phyloP scores from a whole-genome alignment of 2,888 invertebrate genomes.

The Cristatella mucedo region DNA sequence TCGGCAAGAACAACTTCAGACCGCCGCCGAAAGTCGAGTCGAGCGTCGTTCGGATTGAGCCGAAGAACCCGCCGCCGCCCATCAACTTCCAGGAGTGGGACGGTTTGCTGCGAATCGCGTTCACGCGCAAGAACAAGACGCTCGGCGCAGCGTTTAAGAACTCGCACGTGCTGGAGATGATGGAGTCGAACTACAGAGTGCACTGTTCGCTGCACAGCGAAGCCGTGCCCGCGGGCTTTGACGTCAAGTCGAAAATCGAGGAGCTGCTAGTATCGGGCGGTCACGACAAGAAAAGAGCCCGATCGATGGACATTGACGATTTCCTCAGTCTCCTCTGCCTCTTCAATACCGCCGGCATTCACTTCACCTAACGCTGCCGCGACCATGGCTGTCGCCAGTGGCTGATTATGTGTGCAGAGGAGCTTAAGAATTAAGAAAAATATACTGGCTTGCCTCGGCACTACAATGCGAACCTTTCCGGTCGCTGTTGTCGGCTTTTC shows the following conservation, averaged over 20 bases:
- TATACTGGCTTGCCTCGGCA: no score
- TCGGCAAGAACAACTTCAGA: constrained; percentile 91
- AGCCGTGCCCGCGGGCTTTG: constrained; percentile 56
- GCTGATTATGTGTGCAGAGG: no score
- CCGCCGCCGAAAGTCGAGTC: constrained; percentile 99
- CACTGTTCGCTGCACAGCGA: constrained; percentile 73
- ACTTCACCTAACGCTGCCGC: constrained; percentile 73
- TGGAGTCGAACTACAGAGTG: constrained; percentile 77
- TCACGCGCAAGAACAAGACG: constrained; percentile 91
- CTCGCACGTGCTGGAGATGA: constrained; percentile 56
- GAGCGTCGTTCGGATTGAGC: constrained; percentile 89
- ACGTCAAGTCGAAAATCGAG: constrained; percentile 63
- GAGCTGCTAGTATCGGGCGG: constrained; percentile 52
- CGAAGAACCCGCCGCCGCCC: constrained; percentile 85
- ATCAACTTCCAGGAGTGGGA: constrained; percentile 94
- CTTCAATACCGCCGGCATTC: constrained; percentile 80
- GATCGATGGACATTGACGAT: constrained; percentile 90
- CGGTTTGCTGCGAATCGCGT: constrained; percentile 81
- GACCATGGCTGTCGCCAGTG: no score
- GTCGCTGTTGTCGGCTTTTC: no score
- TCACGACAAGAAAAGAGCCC: constrained; percentile 62
- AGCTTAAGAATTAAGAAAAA: no score
- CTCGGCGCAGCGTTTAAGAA: constrained; percentile 63
- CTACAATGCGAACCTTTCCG: no score
- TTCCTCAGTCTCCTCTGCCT: constrained; percentile 69